These are phyloP conservation scores for Cryptomyrus ogoouensis DNA, from an alignment of 2,113 vertebrate genomes.

Conservation along the genomic window DNA sequence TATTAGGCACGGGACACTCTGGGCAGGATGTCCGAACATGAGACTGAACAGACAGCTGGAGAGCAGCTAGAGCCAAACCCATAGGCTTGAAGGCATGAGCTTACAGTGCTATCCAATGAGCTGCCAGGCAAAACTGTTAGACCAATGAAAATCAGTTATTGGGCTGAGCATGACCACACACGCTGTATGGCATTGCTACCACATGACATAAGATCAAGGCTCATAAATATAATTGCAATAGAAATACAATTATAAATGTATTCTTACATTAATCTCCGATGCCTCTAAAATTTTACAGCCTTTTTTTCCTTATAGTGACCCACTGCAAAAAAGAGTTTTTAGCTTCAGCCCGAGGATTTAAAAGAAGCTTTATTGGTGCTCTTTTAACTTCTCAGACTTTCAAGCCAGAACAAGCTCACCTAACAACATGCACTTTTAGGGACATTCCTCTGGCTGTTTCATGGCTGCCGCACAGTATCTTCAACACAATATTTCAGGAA, in stretches of 20 bases:
- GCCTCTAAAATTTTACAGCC: background rate
- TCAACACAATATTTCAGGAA: background rate
- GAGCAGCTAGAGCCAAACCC: background rate
- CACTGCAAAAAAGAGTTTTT: background rate
- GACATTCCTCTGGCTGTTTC: background rate
- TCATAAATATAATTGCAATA: background rate
- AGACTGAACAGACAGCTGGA: background rate
- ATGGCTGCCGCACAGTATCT: background rate
- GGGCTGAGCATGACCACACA: background rate
- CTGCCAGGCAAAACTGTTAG: background rate
- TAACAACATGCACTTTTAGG: background rate
- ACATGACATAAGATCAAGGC: background rate
- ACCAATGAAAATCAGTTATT: background rate
- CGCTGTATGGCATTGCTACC: background rate
- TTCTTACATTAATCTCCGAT: background rate
- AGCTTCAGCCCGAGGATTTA: background rate
- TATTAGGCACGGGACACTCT: background rate
- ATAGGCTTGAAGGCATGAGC: background rate
- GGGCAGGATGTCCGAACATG: background rate
- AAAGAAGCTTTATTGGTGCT: background rate
- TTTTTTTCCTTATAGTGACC: background rate
- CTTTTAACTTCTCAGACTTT: slow-evolving; percentile 1
- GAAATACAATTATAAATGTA: background rate
- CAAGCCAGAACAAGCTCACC: background rate
- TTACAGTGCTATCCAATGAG: background rate